Base-by-base conservation (phyloP, 2,888 invertebrate genomes). In the Nycteola revayana region DNA sequence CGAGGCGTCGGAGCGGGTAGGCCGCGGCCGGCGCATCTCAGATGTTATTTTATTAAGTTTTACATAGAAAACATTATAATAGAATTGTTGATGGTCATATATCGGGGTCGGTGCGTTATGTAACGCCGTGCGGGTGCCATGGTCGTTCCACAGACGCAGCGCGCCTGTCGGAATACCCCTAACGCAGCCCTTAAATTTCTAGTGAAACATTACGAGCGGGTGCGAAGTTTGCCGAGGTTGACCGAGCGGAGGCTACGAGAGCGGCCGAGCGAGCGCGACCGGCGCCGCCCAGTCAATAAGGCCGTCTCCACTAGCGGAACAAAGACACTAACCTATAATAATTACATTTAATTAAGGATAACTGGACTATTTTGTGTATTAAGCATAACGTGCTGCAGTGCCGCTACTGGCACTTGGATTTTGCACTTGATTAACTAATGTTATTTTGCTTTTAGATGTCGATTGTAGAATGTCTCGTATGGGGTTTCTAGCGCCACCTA, bases 251-350 rank as follows among this genome's bases (percentile, higher is more conserved):
- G 60, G 55, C 55, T 49, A 59, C 75, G 75, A 77, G 57, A 42
- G 55, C 60, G 65, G 49, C 68, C 73, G 82, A 84, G 58, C 72
- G 69, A 69, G 71, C 67, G 66, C 78, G 71, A 75, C 68, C 75
- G 85, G 84, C 81, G 83, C 87, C 87, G 87, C 89, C 88, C 85
- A 89, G 89, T 89, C 89, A 88, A 89, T 89, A 89, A 83, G 87
- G 83, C 82, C 75, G 80, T 82, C 85, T 86, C 85, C 73, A 78
- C 80, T 75, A 68, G 62, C 75, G 70, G 82, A 84, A 88, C 88
- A 88, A 88, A 88, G 86, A 85, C 84, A 83, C 81, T 83, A 82
- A 81, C 83, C 84, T 80, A 84, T 86, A 85, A 86, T 87, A 86
- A 86, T 88, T 87, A 88, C 80, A 81, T 83, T 83, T 84, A 84